Base-by-base conservation (phyloP, 92 coral and sea anemone species). In the Palythoa caribaeorum region DNA sequence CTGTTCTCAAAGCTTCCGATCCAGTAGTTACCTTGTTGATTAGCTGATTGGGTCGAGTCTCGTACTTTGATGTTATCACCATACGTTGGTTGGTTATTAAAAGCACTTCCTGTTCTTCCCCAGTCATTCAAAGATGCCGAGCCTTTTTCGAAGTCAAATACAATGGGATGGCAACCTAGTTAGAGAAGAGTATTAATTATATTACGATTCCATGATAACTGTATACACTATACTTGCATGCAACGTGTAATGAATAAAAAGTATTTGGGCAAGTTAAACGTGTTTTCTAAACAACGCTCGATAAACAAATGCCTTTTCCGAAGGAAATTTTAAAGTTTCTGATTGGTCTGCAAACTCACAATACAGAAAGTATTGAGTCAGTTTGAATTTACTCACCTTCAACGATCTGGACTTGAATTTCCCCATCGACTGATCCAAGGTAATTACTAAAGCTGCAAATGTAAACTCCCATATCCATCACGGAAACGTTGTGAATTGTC, bases 1-100 rank as follows among this genome's bases (percentile, higher is more conserved):
- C 72, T 57, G 84, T 79, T 57, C 48, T 79, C 84, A 11, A 14
- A 79, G 21, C 68, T 79, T 37, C 84, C 84, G 3, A 79, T 79
- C 84, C 84, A 79, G 70, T 63, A 79, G 14, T 55, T 40, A 11
- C 84, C 84, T 8, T 79, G 72, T 16, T 37, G 48, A 12, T 54
- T 54, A 3, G 84, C 48, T 7, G 84, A 38, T 15, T 48, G 59
- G 13, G 16, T 44, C 21, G 84, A 12, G 15, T 77, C 50, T 57
- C 83, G 62, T 28, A 4, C 1, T 48, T 47, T 77, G 8, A 77
- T 59, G 63, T 77, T 77, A 44, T 77, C 68, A 19, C 83, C 83
- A 17, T 35, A 77, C 9, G 83, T 77, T 71, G 76, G 76, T 38
- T 71, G 76, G 51, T 71, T 75, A 14, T 51, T 75, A 48, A 75